Evolutionary conservation across 1,140 invertebrate species (phyloP).

Genomic region (Paraescarpia echinospica): DNA sequence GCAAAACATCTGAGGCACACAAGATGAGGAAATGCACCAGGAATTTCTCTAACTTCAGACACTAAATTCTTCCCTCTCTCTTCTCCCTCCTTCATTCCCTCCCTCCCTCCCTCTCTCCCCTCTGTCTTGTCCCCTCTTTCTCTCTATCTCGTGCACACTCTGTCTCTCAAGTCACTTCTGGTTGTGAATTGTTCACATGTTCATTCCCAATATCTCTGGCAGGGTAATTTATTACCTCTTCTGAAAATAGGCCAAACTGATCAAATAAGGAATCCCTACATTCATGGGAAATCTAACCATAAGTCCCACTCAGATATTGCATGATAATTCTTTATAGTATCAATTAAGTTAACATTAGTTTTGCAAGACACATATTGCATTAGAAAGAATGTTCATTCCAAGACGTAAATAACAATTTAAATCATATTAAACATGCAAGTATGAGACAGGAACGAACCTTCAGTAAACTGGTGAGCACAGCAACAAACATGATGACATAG

Average conservation of each 20-base stretch:
- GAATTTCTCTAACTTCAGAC: no score
- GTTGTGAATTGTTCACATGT: neutral
- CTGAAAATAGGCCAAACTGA: neutral
- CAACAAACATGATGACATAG: slow-evolving; percentile 34
- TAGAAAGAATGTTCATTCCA: neutral
- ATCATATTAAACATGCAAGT: neutral
- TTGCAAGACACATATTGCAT: neutral
- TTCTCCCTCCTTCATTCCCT: no score
- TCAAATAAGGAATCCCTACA: neutral
- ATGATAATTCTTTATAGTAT: neutral
- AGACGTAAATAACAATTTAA: neutral
- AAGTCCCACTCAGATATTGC: neutral
- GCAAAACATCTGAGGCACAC: neutral
- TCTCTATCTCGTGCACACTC: no score
- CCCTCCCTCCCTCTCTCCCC: no score
- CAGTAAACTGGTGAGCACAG: slow-evolving; percentile 29
- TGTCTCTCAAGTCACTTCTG: neutral
- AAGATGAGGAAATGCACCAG: no score
- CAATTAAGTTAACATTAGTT: neutral
- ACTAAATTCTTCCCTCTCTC: no score
- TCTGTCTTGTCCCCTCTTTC: no score
- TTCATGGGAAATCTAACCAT: neutral
- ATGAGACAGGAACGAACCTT: slow-evolving; percentile 26
- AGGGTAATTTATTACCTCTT: neutral
- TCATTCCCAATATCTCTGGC: neutral